Evolutionary conservation across 2,888 invertebrate species (phyloP).

Genomic region (Alviniconcha strummeri): DNA sequence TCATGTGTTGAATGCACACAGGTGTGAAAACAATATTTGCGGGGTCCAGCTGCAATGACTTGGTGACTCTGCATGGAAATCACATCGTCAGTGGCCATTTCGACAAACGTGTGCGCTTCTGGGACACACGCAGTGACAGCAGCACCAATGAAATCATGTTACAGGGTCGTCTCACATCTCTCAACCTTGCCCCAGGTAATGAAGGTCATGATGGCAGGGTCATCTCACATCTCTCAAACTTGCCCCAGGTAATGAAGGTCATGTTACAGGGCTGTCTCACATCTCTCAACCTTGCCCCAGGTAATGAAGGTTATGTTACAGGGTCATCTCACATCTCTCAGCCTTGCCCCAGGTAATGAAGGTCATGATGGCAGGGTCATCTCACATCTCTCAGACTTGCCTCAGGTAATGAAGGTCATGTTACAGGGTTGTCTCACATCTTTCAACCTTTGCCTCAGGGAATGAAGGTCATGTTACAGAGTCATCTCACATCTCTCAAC

Average conservation of each 20-base stretch:
- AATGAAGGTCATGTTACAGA: no score
- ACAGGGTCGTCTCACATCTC: constrained; percentile 94
- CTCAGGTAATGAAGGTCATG: no score
- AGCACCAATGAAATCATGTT: constrained; percentile 86
- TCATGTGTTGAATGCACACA: constrained; percentile 37
- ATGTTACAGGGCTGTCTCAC: constrained; percentile 94
- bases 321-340: no score
- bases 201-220: no score
- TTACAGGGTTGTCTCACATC: no score
- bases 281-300: constrained; percentile 93
- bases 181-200: constrained; percentile 92
- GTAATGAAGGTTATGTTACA: constrained; percentile 74
- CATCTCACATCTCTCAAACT: no score
- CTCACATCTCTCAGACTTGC: no score
- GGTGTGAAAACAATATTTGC: constrained; percentile 78
- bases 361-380: no score
- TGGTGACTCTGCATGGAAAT: constrained; percentile 84
- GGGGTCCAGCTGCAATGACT: constrained; percentile 96
- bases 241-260: constrained; percentile 67
- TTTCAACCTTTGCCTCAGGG: no score
- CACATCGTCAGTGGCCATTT: constrained; percentile 96
- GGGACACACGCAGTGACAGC: constrained; percentile 94
- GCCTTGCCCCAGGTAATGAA: no score
- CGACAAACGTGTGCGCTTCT: constrained; percentile 95
- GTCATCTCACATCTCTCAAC: no score